phyloP scores from a whole-genome alignment of 2,888 invertebrate genomes.

The Tricholauxania praeusta region DNA sequence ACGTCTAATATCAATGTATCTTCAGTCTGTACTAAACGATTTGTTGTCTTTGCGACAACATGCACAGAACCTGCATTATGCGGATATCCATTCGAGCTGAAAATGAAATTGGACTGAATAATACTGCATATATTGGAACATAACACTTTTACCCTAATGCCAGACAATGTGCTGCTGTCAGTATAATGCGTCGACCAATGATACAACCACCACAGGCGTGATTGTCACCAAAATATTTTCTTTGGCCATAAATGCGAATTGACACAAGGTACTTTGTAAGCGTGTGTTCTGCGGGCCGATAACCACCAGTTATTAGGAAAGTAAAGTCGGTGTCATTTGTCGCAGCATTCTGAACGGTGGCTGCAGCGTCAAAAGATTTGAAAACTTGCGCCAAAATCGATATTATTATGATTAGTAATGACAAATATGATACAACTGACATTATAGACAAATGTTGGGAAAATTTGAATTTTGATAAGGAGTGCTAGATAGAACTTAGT shows the following conservation, averaged over 20 bases:
- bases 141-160: not conserved
- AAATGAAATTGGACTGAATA: not conserved
- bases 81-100: not conserved
- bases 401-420: not conserved
- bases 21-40: slow-evolving; percentile 6
- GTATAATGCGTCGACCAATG: not conserved
- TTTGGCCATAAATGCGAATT: not conserved
- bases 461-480: not conserved
- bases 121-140: not conserved
- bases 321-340: slow-evolving; percentile 9
- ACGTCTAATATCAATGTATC: slow-evolving; percentile 32
- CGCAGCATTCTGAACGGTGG: not conserved
- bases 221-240: slow-evolving; percentile 31
- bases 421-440: slow-evolving; percentile 8
- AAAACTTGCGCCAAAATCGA: not conserved
- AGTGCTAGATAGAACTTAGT: not conserved
- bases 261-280: slow-evolving; percentile 39
- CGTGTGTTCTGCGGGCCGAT: slow-evolving; percentile 19
- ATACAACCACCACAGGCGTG: slow-evolving; percentile 27
- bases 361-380: not conserved
- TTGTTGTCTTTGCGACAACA: slow-evolving; percentile 37
- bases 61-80: not conserved
- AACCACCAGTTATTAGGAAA: slow-evolving; percentile 37
- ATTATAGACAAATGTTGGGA: not conserved
- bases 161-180: slow-evolving; percentile 28